Base-by-base conservation (phyloP, 2,888 invertebrate species). In the Abrostola triplasia region DNA sequence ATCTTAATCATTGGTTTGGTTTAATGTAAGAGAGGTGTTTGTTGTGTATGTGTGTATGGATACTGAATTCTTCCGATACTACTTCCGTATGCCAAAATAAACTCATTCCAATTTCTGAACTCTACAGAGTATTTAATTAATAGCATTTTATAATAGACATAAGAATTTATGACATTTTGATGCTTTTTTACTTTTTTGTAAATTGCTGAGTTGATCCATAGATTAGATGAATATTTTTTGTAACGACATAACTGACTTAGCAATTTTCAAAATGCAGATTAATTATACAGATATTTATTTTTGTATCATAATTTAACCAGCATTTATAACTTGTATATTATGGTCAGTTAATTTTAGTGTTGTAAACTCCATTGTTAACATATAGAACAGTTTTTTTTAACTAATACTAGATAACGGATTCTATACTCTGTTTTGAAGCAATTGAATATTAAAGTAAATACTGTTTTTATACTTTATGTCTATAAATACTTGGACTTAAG, bases 31-130 rank as follows among this genome's bases (percentile, higher is more conserved):
- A 24, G 24, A 24, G 24, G 1, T 24, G 24, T 36, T 70, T 57
- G 54, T 44, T 36, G 13, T 41, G 40, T 65, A 65, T 36, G 65
- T 57, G 64, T 66, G 66, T 1, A 48, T 63, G 64, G 24, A 42
- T 57, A 62, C 54, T 50, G 55, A 70, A 63, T 60, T 65, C 80
- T 78, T 77, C 78, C 71, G 37, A 58, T 11, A 41, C 38, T 61
- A 67, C 64, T 73, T 76, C 73, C 59, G 51, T 59, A 70, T 63
- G 81, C 81, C 81, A 79, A 80, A 80, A 47, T 52, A 47, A 61
- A 59, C 52, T 71, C 69, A 78, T 76, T 80, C 73, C 70, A 76
- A 52, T 70, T 49, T 57, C 54, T 11, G 13, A 9, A 66, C 38
- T 54, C 44, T 64, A 38, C 24, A 10, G 48, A 24, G 6, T 44